Evolutionary conservation across 2,113 vertebrate species (phyloP), one percentile per base, ranked within the genome.

Genomic region (Collichthys lucidus): DNA sequence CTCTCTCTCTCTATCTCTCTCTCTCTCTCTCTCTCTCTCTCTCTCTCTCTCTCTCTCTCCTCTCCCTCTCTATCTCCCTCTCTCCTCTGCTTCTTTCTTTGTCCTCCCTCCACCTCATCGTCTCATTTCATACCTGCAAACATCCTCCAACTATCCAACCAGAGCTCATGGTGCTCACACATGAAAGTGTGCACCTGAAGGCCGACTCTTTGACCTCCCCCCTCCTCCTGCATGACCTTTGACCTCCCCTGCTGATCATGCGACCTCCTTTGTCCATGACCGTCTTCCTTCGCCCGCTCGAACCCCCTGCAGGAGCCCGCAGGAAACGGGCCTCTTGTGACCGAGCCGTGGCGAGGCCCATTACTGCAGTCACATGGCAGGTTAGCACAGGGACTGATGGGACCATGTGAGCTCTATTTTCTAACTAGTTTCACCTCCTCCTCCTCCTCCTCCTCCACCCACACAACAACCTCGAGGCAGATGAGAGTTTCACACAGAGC

Each of bases 291-390:
- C 35, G 8, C 35, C 35, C 35, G 35, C 35, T 35, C 35, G 35
- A 35, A n/a, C 71, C 84, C 69, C 63, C 76, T 82, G 53, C 76
- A 83, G 88, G 78, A 92, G 87, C 82, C 44, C 44, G n/a, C 86
- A 88, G 90, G 86, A 91, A 89, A 84, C 71, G 14, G 82, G 68
- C 79, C 35, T 92, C 93, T 94, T 94, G 92, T 93, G 93, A 94
- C 92, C 90, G 85, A 83, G 83, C 82, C 84, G 88, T 85, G 89
- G 81, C 87, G 86, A 85, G 85, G 83, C 89, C 84, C 91, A 94
- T 92, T 93, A 94, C 83, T 70, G 89, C 74, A 88, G 94, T 96
- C 95, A 95, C 94, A 95, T 94, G 95, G 85, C 88, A 92, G 86
- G 90, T 94, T 94, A 91, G 85, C 47, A 6, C 75, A 89, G 82